phyloP scores from a whole-genome alignment of 2,113 vertebrate species.

The Microtus montanus region DNA sequence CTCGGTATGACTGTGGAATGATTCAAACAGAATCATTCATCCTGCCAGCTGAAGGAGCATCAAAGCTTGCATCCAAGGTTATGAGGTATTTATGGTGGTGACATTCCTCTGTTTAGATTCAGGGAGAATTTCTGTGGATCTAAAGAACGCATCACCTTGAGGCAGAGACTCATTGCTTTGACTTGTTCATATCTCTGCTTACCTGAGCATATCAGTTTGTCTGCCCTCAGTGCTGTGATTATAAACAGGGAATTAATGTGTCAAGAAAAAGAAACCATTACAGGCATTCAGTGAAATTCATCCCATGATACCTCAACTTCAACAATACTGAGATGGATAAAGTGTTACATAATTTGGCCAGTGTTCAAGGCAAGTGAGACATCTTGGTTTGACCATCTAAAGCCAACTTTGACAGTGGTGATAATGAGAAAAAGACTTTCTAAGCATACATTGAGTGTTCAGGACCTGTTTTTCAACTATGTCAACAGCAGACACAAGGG shows the following conservation, averaged over 20 bases:
- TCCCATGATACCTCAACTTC: too few relatives aligned
- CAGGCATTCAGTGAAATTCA: neutral
- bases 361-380: too few relatives aligned
- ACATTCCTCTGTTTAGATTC: neutral
- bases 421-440: too few relatives aligned
- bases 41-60: neutral
- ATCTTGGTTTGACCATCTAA: too few relatives aligned
- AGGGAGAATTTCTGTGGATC: neutral
- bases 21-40: neutral
- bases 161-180: neutral
- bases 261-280: neutral
- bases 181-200: neutral
- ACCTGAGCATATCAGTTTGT: neutral
- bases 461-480: too few relatives aligned
- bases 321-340: too few relatives aligned
- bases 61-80: neutral
- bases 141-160: neutral
- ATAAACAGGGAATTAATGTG: neutral
- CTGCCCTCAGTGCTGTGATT: neutral
- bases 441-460: too few relatives aligned
- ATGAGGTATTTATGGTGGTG: neutral
- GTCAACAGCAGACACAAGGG: too few relatives aligned
- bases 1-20: neutral
- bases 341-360: too few relatives aligned
- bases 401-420: too few relatives aligned